Conservation (phyloP, 1,140 invertebrate species). For the Protaetia brevitarsis region DNA sequence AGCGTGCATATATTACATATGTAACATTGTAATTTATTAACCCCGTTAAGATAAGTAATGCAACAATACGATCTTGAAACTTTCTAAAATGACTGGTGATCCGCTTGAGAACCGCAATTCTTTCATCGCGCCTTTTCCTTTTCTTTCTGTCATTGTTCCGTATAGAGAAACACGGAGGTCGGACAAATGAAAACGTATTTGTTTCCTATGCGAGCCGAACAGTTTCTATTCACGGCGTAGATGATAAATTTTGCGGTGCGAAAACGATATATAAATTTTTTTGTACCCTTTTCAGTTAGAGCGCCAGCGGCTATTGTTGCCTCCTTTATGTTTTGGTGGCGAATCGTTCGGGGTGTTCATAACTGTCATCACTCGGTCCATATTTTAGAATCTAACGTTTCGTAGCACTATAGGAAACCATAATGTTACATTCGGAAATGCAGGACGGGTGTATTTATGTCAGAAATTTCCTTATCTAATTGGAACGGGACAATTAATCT, state of each 20-base stretch:
- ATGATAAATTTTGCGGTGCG: conserved; percentile 16
- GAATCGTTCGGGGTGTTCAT: conserved; percentile 4
- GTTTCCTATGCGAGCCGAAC: neutral
- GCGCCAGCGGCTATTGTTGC: conserved; percentile 4
- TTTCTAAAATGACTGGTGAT: conserved; percentile 13
- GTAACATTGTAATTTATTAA: conserved; percentile 16
- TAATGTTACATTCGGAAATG: neutral
- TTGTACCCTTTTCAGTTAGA: conserved; percentile 10
- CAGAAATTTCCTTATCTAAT: too few species aligned
- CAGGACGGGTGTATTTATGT: too few species aligned
- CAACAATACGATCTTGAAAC: conserved; percentile 12
- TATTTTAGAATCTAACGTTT: neutral
- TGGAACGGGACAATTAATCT: too few species aligned
- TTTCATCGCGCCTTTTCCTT: neutral
- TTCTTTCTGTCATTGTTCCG: neutral
- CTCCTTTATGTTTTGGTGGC: conserved; percentile 13
- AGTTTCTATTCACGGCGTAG: neutral
- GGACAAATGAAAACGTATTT: conserved; percentile 9
- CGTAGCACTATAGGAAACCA: neutral
- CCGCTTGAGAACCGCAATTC: neutral
- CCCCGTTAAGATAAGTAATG: conserved; percentile 10
- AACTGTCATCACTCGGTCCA: conserved; percentile 4
- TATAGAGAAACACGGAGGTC: neutral
- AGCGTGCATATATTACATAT: too few species aligned
- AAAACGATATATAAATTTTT: conserved; percentile 5